Conservation (phyloP, 2,888 invertebrate species). For the Salpingus planirostris region DNA sequence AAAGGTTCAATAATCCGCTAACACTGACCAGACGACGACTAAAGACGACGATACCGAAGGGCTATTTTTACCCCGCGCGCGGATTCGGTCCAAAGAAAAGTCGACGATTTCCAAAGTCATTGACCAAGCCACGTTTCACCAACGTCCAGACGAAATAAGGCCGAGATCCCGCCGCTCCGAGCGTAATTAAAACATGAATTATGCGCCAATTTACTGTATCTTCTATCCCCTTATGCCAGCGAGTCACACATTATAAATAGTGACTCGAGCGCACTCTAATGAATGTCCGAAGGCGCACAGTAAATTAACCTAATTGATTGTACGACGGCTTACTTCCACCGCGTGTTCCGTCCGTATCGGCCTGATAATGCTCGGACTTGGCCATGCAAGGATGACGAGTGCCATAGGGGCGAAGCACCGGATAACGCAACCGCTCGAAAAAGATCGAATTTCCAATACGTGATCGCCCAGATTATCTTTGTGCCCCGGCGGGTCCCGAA, state of each 20-base stretch:
- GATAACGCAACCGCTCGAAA: conserved; percentile 17
- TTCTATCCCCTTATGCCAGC: conserved; percentile 4
- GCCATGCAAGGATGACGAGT: conserved; percentile 3
- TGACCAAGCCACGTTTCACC: conserved; percentile 11
- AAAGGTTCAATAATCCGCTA: conserved; percentile 37
- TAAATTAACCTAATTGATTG: conserved; percentile 15
- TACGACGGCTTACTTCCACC: conserved; percentile 8
- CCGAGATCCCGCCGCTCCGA: conserved; percentile 5
- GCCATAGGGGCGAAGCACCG: not conserved
- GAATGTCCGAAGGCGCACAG: conserved; percentile 12
- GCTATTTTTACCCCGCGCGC: conserved; percentile 33
- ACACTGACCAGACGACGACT: conserved; percentile 37
- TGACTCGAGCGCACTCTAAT: conserved; percentile 6
- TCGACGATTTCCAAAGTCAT: conserved; percentile 26
- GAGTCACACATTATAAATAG: conserved; percentile 14
- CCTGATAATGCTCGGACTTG: too few species aligned
- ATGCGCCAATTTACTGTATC: conserved; percentile 13
- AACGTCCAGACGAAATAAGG: conserved; percentile 3
- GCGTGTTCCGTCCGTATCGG: too few species aligned
- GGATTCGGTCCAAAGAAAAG: conserved; percentile 17
- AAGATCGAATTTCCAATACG: conserved; percentile 33
- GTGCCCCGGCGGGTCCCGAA: conserved; percentile 27
- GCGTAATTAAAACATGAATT: conserved; percentile 17
- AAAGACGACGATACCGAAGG: conserved; percentile 11
- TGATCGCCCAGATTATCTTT: conserved; percentile 29